Evolutionary conservation across 2,888 invertebrate genomes (phyloP).

Genomic region (Limnephilus auricula): DNA sequence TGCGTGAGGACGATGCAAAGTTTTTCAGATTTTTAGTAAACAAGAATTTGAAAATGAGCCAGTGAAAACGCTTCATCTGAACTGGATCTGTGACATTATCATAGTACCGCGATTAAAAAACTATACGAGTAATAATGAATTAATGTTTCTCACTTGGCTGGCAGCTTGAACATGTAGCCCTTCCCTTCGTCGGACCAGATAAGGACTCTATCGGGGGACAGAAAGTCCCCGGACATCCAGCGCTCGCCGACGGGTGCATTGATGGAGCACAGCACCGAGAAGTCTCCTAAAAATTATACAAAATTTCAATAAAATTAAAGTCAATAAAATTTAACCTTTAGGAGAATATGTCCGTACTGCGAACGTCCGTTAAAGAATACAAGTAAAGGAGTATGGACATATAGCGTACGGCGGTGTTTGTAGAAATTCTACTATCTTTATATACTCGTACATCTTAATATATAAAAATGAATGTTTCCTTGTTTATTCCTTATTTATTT

Average conservation of each 20-base stretch:
- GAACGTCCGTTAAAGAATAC: no score
- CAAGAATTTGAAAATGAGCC: neutral
- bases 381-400: no score
- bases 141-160: conserved; percentile 89
- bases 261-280: conserved; percentile 95
- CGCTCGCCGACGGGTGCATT: conserved; percentile 92
- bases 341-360: no score
- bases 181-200: conserved; percentile 98
- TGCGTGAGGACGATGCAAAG: no score
- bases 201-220: conserved; percentile 93
- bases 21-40: no score
- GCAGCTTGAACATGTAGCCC: conserved; percentile 96
- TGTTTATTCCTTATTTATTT: no score
- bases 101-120: neutral
- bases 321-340: no score
- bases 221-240: conserved; percentile 97
- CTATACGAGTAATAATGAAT: neutral
- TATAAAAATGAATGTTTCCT: no score
- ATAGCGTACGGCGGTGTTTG: no score
- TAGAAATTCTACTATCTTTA: no score
- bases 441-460: no score
- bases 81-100: neutral
- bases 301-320: neutral
- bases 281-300: conserved; percentile 84
- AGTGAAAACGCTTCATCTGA: neutral